These are phyloP conservation scores for Petrosia ficiformis DNA, from an alignment of 37 sponge, comb jelly and placozoan species.

Conservation along the genomic window DNA sequence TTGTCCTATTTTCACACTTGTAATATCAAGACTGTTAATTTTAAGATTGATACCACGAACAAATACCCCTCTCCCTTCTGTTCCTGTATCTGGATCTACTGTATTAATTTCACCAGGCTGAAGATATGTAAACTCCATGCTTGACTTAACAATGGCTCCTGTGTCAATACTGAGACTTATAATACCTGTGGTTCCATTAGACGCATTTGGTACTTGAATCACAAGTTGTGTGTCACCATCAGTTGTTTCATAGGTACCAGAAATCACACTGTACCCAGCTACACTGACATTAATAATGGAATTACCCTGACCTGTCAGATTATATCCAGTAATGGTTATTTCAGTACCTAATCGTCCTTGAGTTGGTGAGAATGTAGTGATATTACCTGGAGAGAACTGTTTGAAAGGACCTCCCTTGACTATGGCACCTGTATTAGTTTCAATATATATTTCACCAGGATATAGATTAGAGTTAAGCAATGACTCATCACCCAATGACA, in stretches of 20 bases:
- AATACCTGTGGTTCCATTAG: slow-evolving; percentile 1
- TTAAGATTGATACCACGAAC: slow-evolving; percentile 39
- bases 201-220: slow-evolving; percentile 26
- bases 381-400: slow-evolving; percentile 38
- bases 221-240: slow-evolving; percentile 4
- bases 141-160: slow-evolving; percentile 37
- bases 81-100: slow-evolving; percentile 39
- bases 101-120: slow-evolving; percentile 24
- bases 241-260: background rate
- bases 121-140: slow-evolving; percentile 49
- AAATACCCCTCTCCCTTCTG: slow-evolving; percentile 53
- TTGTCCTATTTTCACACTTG: slow-evolving; percentile 54
- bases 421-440: slow-evolving; percentile 69
- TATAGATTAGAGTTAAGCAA: background rate
- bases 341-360: slow-evolving; percentile 50
- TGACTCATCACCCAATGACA: slow-evolving; percentile 25
- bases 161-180: slow-evolving; percentile 44
- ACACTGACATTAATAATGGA: slow-evolving; percentile 16
- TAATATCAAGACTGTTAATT: background rate
- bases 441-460: slow-evolving; percentile 42
- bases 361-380: slow-evolving; percentile 53
- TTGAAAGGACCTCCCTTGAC: slow-evolving; percentile 44
- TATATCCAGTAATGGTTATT: slow-evolving; percentile 47
- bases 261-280: slow-evolving; percentile 34
- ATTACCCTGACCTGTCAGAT: slow-evolving; percentile 51